Evolutionary conservation across 2,113 vertebrate genomes (phyloP).

Genomic region (Sterna hirundo): DNA sequence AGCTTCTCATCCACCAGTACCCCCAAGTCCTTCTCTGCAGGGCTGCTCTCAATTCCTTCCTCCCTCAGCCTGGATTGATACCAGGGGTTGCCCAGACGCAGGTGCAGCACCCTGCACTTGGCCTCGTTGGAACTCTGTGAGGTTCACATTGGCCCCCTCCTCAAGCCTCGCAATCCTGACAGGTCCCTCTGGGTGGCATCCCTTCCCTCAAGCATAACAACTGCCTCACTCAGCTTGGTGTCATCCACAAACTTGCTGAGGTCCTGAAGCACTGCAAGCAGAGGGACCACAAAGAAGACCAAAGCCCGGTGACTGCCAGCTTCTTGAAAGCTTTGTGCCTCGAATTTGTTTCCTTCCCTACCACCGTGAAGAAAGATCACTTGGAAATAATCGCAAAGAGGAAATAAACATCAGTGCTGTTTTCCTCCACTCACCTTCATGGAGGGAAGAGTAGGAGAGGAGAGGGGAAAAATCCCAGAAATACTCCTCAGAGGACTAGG

Average conservation of each 20-base stretch:
- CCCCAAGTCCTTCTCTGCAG: background rate
- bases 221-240: background rate
- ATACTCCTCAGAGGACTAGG: background rate
- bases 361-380: background rate
- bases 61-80: background rate
- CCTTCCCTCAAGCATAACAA: background rate
- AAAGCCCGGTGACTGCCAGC: background rate
- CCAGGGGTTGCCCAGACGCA: background rate
- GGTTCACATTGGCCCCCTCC: background rate
- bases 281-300: background rate
- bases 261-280: background rate
- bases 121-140: background rate
- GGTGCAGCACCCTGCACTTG: background rate
- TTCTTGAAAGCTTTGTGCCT: background rate
- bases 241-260: background rate
- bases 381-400: background rate
- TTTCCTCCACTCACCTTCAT: background rate
- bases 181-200: background rate
- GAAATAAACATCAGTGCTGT: background rate
- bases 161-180: background rate
- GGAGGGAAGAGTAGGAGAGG: background rate
- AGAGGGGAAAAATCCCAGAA: background rate
- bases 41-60: background rate
- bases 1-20: background rate
- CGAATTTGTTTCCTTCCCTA: background rate